Evolutionary conservation across 35 echinoderm and acorn worm genomes (phyloP).

Genomic region (Ophiothrix spiculata): DNA sequence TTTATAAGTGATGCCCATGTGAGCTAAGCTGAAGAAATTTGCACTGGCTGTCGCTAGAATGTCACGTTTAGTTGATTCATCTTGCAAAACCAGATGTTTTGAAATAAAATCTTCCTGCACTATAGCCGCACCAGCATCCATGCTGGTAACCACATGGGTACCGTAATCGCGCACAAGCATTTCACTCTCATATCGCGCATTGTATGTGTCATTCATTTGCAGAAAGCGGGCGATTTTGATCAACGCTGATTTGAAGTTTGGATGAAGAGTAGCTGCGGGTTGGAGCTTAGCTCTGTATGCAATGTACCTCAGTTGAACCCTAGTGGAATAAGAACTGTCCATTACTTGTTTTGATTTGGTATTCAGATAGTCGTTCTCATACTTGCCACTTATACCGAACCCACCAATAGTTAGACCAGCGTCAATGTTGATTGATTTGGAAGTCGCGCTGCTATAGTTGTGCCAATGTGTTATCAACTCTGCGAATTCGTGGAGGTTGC

Average conservation of each 20-base stretch:
- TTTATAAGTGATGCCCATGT: background rate
- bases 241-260: no score
- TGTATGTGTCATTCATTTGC: no score
- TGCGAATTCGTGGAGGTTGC: conserved; percentile 23
- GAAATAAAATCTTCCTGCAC: no score
- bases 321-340: no score
- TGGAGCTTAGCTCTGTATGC: no score
- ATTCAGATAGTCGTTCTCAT: background rate
- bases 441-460: conserved; percentile 10
- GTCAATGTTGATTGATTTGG: conserved; percentile 4
- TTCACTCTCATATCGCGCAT: conserved; percentile 17
- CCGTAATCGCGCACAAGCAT: conserved; percentile 22
- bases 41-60: conserved; percentile 19
- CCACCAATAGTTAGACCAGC: background rate
- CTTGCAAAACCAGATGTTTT: conserved; percentile 4
- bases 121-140: no score
- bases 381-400: conserved; percentile 23
- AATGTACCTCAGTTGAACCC: no score
- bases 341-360: no score
- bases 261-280: no score
- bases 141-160: no score
- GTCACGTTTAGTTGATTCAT: background rate
- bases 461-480: conserved; percentile 27
- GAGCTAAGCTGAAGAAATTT: conserved; percentile 7
- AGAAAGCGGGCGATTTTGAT: no score